A percentile compares a stretch with the other conserved stretches of the same genome.
phyloP scores from a whole-genome alignment of 2,888 invertebrate genomes.

The Scaptodrosophila latifasciaeformis region DNA sequence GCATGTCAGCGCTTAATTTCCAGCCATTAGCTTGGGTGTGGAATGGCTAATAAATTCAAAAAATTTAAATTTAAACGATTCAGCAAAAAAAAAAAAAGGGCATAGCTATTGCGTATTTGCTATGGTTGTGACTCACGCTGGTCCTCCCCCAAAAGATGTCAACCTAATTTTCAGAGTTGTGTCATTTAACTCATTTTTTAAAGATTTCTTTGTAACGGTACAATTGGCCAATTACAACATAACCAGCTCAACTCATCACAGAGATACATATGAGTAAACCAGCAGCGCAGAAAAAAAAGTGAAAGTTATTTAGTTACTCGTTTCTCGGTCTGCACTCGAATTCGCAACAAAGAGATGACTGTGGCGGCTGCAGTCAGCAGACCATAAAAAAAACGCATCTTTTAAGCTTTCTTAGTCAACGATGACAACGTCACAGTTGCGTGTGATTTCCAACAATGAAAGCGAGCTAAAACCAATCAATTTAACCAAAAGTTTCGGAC shows the following conservation, averaged over 20 bases:
- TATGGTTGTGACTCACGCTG: neutral
- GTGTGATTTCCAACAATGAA: conserved; percentile 40
- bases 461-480: neutral
- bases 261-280: conserved; percentile 3
- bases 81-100: too few relatives aligned
- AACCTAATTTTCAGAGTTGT: conserved; percentile 4
- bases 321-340: conserved; percentile 46
- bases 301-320: conserved; percentile 42
- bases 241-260: too few relatives aligned
- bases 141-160: conserved; percentile 1
- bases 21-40: neutral
- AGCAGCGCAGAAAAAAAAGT: conserved; percentile 35
- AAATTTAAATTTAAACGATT: conserved; percentile 11
- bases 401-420: conserved; percentile 4
- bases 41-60: conserved; percentile 13
- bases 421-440: conserved; percentile 18
- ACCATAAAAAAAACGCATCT: conserved; percentile 7
- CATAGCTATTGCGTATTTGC: too few relatives aligned
- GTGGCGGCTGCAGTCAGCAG: conserved; percentile 1
- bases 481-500: conserved; percentile 26
- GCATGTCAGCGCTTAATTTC: conserved; percentile 11
- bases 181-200: too few relatives aligned
- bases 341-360: conserved; percentile 38
- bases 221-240: conserved; percentile 59
- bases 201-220: too few relatives aligned